A percentile compares a stretch with the other conserved stretches of the same genome.
Evolutionary conservation across 2,888 invertebrate genomes (phyloP).

Genomic region (Diaphora mendica): DNA sequence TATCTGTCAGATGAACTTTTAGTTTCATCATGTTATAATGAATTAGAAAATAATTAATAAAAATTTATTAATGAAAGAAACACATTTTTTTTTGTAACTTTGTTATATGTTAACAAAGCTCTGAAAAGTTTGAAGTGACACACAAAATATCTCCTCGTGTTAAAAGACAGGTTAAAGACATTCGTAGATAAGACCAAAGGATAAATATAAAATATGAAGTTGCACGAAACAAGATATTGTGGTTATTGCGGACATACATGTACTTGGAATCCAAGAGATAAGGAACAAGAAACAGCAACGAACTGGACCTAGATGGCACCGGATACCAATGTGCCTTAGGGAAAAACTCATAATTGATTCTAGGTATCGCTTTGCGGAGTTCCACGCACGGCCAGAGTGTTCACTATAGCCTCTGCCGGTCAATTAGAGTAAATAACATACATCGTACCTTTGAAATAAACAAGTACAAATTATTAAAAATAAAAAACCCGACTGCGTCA

Average conservation of each 20-base stretch:
- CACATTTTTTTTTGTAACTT: too few relatives aligned
- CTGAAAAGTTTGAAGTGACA: neutral
- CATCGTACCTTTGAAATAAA: conserved; percentile 37
- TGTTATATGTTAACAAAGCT: too few relatives aligned
- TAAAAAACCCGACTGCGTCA: too few relatives aligned
- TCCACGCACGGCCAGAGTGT: conserved; percentile 27
- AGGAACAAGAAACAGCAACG: conserved; percentile 51
- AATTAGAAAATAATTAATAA: neutral
- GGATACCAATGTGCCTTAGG: conserved; percentile 67
- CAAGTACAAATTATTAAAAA: too few relatives aligned
- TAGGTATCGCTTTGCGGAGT: conserved; percentile 57
- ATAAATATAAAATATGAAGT: conserved; percentile 10
- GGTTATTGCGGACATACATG: conserved; percentile 34
- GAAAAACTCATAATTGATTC: conserved; percentile 77
- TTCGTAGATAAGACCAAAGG: too few relatives aligned
- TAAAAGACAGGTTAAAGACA: neutral
- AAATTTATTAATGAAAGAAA: too few relatives aligned
- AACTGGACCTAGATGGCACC: conserved; percentile 59
- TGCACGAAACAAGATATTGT: conserved; percentile 49
- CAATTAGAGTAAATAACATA: conserved; percentile 61
- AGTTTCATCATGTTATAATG: neutral
- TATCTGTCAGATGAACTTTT: neutral
- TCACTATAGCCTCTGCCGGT: conserved; percentile 28
- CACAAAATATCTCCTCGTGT: neutral
- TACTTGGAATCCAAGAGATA: conserved; percentile 43